Evolutionary conservation across 2,113 vertebrate genomes (phyloP).

Genomic region (Upupa epops): DNA sequence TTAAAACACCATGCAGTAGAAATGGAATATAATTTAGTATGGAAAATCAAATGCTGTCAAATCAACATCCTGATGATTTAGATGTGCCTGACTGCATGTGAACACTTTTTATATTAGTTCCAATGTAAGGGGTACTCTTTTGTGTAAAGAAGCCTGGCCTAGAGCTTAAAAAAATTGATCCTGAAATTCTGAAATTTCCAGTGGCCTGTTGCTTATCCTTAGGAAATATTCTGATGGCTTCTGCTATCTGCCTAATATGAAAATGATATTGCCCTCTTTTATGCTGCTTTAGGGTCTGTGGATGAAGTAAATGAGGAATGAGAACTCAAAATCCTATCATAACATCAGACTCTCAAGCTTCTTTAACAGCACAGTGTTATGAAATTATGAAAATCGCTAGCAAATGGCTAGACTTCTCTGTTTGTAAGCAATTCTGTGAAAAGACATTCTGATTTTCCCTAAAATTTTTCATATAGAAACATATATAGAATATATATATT

Average conservation of each 20-base stretch:
- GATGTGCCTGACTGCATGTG: not conserved
- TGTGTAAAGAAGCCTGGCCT: not conserved
- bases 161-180: slow-evolving; percentile 6
- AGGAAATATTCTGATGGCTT: slow-evolving; percentile 11
- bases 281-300: not conserved
- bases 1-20: not conserved
- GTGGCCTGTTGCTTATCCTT: not conserved
- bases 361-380: not conserved
- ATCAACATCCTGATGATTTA: slow-evolving; percentile 15
- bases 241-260: slow-evolving; percentile 8
- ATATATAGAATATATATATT: not conserved
- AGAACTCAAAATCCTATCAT: not conserved
- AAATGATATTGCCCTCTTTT: not conserved
- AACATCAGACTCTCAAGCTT: not conserved
- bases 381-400: not conserved
- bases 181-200: slow-evolving; percentile 26
- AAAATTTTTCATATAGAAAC: not conserved
- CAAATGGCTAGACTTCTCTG: not conserved
- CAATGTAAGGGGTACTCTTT: not conserved
- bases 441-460: not conserved
- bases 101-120: not conserved
- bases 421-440: not conserved
- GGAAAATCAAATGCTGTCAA: slow-evolving; percentile 18
- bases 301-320: not conserved
- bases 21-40: slow-evolving; percentile 1